Evolutionary conservation across 2,797 vertebrate genomes (phyloP), one percentile per base, ranked within the genome.

Genomic region (Phrynocephalus vlangalii): DNA sequence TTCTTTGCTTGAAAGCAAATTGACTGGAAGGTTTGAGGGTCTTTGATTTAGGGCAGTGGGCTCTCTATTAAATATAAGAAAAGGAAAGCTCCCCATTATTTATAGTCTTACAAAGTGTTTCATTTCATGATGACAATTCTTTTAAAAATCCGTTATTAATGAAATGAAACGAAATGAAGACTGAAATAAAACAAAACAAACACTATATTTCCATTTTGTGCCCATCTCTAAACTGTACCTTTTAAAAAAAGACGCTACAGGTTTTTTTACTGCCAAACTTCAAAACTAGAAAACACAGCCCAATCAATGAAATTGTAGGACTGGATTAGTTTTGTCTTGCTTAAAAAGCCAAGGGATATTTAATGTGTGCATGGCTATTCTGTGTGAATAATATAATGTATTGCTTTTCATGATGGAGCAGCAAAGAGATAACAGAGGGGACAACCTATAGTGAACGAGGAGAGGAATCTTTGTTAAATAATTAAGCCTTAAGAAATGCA

Each of bases 361-460:
- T 80, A 89, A 84, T 85, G 48, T 16, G 13, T 9, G 3, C 3
- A 83, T 38, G 6, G 18, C 28, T 60, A 82, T 67, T 76, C 8
- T 77, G 87, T 22, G 87, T 87, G 33, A 2, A 79, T 83, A 60
- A 71, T 86, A 66, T 0, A 28, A 72, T 56, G 22, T 63, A 68
- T 86, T 87, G 56, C 18, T 13, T 84, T 73, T n/a, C 3, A 2
- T 71, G 78, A 68, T 90, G 56, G 48, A n/a, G n/a, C 1, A 90
- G 3, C 87, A 91, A 92, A 3, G 22, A 16, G 24, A 6, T 18
- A 73, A n/a, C 18, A 90, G 85, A 91, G 56, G 18, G 7, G 86
- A 67, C 86, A 38, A 73, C 38, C 2, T 89, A 24, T 67, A 52
- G 20, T 85, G 85, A 88, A 63, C 3, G 91, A 91, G 56, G 44